Percentiles rank a stretch among this genome's conserved stretches.
Conservation (phyloP, 1,140 invertebrate genomes). For the Chlorops oryzae region DNA sequence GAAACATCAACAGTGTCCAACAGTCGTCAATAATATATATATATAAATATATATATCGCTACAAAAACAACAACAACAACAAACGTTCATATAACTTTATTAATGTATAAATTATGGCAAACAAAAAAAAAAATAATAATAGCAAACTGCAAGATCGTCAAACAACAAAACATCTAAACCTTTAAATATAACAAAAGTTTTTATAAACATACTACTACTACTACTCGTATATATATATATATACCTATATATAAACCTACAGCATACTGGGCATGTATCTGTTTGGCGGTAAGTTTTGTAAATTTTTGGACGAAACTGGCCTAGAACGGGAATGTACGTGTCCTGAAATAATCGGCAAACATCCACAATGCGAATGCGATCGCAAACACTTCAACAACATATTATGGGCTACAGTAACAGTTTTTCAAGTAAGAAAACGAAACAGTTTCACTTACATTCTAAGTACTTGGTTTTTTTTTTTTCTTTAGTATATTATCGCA, state of each 20-base stretch:
- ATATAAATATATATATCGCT: too few relatives aligned
- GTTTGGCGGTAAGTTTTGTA: conserved; percentile 99
- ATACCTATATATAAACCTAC: conserved; percentile 42
- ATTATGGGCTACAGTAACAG: conserved; percentile 91
- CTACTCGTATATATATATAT: conserved; percentile 10
- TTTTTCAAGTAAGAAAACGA: conserved; percentile 82
- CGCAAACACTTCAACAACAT: conserved; percentile 97
- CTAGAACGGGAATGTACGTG: conserved; percentile 84
- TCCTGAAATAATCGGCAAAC: conserved; percentile 77
- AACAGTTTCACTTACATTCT: background rate
- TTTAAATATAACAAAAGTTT: conserved; percentile 20
- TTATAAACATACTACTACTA: conserved; percentile 10
- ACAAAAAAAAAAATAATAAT: too few relatives aligned
- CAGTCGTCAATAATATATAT: too few relatives aligned
- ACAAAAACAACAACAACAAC: too few relatives aligned
- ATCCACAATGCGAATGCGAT: conserved; percentile 87
- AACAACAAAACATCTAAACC: too few relatives aligned
- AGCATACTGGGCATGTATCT: conserved; percentile 98
- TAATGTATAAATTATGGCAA: too few relatives aligned
- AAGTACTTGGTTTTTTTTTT: too few relatives aligned
- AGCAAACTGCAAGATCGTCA: too few relatives aligned
- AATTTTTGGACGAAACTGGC: conserved; percentile 80
- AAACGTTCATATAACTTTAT: too few relatives aligned
- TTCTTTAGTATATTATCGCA: too few relatives aligned
- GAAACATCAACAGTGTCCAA: too few relatives aligned